Conservation (phyloP, 1,140 invertebrate genomes). For the Eriosoma lanigerum region DNA sequence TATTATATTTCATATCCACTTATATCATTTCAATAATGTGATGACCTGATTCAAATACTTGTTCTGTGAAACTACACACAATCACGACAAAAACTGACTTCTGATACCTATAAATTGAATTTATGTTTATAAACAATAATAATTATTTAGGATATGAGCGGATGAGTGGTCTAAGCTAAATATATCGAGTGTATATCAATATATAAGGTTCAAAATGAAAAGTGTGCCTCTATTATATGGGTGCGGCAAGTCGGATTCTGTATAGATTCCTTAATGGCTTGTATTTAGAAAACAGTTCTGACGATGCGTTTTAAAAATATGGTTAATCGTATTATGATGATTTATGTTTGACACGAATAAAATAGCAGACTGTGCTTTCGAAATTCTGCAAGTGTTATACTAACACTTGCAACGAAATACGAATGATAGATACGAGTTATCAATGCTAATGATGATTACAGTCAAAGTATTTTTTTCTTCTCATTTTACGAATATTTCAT, state of each 20-base stretch:
- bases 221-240: background rate
- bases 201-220: background rate
- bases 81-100: background rate
- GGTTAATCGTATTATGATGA: slow-evolving; percentile 21
- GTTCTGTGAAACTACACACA: background rate
- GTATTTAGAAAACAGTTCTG: background rate
- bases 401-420: too few species aligned
- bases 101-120: slow-evolving; percentile 13
- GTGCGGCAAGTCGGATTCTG: background rate
- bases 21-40: slow-evolving; percentile 30
- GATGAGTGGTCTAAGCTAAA: background rate
- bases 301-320: background rate
- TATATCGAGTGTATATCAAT: background rate
- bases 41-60: slow-evolving; percentile 31
- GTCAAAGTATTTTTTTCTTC: too few species aligned
- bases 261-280: background rate
- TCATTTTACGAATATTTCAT: too few species aligned
- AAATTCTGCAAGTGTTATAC: background rate
- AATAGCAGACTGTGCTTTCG: background rate
- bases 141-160: background rate
- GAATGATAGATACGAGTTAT: background rate
- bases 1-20: slow-evolving; percentile 16
- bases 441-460: slow-evolving; percentile 10
- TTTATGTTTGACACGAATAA: background rate
- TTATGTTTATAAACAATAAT: too few species aligned